phyloP scores from a whole-genome alignment of 2,888 invertebrate species.

The Drosophila paracracens region DNA sequence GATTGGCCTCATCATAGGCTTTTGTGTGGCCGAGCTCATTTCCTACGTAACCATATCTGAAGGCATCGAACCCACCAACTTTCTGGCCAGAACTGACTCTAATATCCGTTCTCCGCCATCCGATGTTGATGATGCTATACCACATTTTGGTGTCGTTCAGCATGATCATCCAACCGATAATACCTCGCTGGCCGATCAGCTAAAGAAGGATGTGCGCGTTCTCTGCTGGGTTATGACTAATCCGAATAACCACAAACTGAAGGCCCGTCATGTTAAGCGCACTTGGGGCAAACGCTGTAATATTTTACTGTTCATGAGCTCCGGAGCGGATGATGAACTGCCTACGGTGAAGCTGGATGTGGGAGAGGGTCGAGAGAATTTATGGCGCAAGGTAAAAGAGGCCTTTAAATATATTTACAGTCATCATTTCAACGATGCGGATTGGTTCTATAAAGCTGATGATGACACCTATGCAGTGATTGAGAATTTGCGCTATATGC shows the following conservation, averaged over 20 bases:
- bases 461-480: slow-evolving; percentile 5
- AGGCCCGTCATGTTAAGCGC: not conserved
- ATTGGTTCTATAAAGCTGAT: slow-evolving; percentile 15
- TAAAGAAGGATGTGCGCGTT: slow-evolving; percentile 4
- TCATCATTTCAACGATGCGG: slow-evolving; percentile 9
- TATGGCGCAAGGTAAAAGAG: not conserved
- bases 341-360: too few relatives aligned
- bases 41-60: not conserved
- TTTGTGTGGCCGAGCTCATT: not conserved
- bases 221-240: slow-evolving; percentile 12
- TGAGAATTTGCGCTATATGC: not conserved
- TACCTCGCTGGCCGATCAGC: not conserved
- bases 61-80: not conserved
- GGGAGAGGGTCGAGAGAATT: too few relatives aligned
- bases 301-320: too few relatives aligned
- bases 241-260: not conserved
- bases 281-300: slow-evolving; percentile 5
- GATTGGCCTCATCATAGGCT: not conserved
- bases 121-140: not conserved
- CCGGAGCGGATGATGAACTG: too few relatives aligned
- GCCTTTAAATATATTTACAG: slow-evolving; percentile 4
- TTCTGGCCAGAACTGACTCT: not conserved
- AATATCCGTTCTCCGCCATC: not conserved
- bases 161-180: slow-evolving; percentile 1
- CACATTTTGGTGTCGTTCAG: not conserved